phyloP scores from a whole-genome alignment of 1,140 invertebrate species.

The Dolichoris vasculosae region DNA sequence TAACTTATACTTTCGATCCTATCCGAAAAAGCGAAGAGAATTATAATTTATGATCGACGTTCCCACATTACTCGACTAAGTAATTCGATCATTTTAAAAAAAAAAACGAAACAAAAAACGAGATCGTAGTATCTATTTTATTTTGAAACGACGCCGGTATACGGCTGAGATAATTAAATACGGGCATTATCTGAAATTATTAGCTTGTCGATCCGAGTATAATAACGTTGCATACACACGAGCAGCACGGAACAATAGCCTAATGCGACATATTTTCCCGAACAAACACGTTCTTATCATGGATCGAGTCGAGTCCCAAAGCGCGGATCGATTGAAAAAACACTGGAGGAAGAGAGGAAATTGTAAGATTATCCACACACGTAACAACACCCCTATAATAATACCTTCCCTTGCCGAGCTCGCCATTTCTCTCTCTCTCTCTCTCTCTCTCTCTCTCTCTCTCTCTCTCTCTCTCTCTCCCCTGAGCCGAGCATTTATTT shows the following conservation, averaged over 20 bases:
- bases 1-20: not conserved
- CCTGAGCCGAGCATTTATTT: not conserved
- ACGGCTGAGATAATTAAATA: not conserved
- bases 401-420: not conserved
- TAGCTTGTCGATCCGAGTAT: not conserved
- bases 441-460: not conserved
- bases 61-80: not conserved
- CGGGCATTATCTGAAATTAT: not conserved
- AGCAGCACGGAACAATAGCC: not conserved
- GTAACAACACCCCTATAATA: not conserved
- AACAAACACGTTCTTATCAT: not conserved
- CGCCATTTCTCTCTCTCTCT: not conserved
- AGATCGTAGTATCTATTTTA: not conserved
- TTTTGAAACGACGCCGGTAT: not conserved
- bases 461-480: not conserved
- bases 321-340: conserved; percentile 1
- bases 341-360: not conserved
- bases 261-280: not conserved
- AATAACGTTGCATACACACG: not conserved
- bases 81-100: not conserved
- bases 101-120: no score
- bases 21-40: no score
- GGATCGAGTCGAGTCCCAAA: not conserved
- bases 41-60: not conserved
- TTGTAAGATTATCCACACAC: not conserved